These are phyloP conservation scores for Conger conger DNA, from an alignment of 2,113 vertebrate species.

Conservation along the genomic window DNA sequence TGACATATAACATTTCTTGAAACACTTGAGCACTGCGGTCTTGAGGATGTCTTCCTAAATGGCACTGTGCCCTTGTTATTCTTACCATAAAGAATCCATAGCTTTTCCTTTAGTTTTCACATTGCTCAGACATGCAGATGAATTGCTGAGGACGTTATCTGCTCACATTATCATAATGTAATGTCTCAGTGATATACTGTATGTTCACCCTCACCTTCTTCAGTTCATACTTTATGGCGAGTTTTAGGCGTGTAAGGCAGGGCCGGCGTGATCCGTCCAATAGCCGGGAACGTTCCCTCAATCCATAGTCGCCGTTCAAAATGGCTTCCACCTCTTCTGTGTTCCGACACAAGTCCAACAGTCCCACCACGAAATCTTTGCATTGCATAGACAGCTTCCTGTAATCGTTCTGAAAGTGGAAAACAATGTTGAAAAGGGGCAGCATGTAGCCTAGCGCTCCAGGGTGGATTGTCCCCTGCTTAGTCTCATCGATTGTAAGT, in stretches of 20 bases:
- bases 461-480: too few species aligned
- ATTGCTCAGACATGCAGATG: neutral
- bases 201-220: slow-evolving; percentile 82
- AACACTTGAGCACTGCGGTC: neutral
- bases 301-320: slow-evolving; percentile 83
- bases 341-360: slow-evolving; percentile 92
- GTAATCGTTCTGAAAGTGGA: slow-evolving; percentile 85
- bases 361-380: slow-evolving; percentile 95
- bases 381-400: slow-evolving; percentile 93
- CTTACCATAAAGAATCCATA: neutral
- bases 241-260: slow-evolving; percentile 88
- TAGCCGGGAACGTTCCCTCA: slow-evolving; percentile 53
- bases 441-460: too few species aligned
- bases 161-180: neutral
- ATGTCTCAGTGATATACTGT: neutral
- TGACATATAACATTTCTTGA: neutral
- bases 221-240: slow-evolving; percentile 94
- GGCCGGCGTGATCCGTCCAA: slow-evolving; percentile 59
- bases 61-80: neutral
- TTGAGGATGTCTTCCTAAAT: neutral
- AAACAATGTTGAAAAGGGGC: too few species aligned
- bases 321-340: slow-evolving; percentile 94
- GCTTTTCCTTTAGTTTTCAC: neutral
- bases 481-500: too few species aligned
- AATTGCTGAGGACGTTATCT: neutral